These are phyloP conservation scores for Scaptomyza montana DNA, from an alignment of 1,140 invertebrate genomes.

Conservation along the genomic window DNA sequence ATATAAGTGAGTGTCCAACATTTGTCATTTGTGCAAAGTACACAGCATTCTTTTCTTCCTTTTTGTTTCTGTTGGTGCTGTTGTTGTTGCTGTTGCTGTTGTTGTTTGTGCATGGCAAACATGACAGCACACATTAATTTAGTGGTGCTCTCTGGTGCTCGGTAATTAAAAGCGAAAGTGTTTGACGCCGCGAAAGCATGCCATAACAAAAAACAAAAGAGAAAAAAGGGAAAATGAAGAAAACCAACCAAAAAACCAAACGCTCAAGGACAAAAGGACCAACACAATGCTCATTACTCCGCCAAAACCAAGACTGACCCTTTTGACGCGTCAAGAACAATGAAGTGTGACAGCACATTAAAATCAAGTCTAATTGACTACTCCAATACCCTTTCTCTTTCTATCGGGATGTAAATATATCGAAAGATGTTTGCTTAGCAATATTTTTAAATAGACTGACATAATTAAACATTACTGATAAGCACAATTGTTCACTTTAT, in stretches of 20 bases:
- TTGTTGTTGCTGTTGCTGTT: constrained; percentile 35
- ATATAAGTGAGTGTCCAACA: constrained; percentile 47
- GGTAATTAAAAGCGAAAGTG: constrained; percentile 80
- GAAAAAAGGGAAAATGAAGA: not conserved
- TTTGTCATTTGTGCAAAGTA: constrained; percentile 76
- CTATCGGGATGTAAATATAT: too few relatives aligned
- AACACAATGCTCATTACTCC: constrained; percentile 58
- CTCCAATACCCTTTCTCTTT: constrained; percentile 12
- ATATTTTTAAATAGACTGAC: too few relatives aligned
- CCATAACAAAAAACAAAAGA: constrained; percentile 9
- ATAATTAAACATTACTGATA: too few relatives aligned
- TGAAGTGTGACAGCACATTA: constrained; percentile 20
- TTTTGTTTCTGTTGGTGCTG: not conserved
- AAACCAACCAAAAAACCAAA: constrained; percentile 16
- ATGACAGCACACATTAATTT: constrained; percentile 81
- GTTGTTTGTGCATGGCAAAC: constrained; percentile 57
- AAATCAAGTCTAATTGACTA: constrained; percentile 25
- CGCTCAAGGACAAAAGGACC: constrained; percentile 3
- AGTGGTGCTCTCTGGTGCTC: constrained; percentile 41
- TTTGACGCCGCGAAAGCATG: constrained; percentile 52
- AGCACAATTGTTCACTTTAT: too few relatives aligned
- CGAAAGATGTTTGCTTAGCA: too few relatives aligned
- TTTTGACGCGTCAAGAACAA: constrained; percentile 35
- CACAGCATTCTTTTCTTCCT: constrained; percentile 52
- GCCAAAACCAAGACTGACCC: constrained; percentile 31